Evolutionary conservation across 2,888 invertebrate genomes (phyloP).

Genomic region (Ophonus ardosiacus): DNA sequence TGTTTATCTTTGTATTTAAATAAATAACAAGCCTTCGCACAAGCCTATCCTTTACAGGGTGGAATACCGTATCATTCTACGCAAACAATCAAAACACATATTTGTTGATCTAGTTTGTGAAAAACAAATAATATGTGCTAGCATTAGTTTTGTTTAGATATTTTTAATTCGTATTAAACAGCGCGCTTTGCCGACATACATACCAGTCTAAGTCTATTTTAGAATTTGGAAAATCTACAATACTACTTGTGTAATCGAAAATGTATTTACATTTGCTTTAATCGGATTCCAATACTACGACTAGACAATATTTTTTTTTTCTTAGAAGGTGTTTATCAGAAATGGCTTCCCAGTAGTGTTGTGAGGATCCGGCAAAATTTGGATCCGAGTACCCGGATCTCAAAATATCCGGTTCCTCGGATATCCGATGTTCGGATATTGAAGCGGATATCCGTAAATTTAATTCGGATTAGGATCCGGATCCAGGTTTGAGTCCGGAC

Average conservation of each 20-base stretch:
- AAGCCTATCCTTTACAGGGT: constrained; percentile 9
- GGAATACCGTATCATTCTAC: constrained; percentile 7
- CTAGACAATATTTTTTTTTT: neutral
- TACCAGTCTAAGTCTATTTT: too few relatives aligned
- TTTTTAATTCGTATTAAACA: neutral
- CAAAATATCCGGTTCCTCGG: too few relatives aligned
- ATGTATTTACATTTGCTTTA: too few relatives aligned
- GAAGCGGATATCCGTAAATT: too few relatives aligned
- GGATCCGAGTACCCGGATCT: too few relatives aligned
- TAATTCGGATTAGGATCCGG: too few relatives aligned
- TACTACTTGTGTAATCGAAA: too few relatives aligned
- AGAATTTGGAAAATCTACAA: too few relatives aligned
- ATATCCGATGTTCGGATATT: too few relatives aligned
- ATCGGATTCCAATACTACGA: neutral
- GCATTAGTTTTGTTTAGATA: constrained; percentile 12
- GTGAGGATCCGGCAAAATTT: too few relatives aligned
- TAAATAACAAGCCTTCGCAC: constrained; percentile 19
- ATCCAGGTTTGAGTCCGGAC: too few relatives aligned
- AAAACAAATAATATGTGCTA: constrained; percentile 9
- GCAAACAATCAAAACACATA: constrained; percentile 31
- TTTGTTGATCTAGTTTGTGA: constrained; percentile 34
- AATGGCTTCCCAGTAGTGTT: too few relatives aligned
- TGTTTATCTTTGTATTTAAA: constrained; percentile 22
- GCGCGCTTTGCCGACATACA: neutral
- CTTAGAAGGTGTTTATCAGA: neutral